A percentile compares a stretch with the other conserved stretches of the same genome.
Conservation (phyloP, 2,888 invertebrate species). For the Heliconius erato region DNA sequence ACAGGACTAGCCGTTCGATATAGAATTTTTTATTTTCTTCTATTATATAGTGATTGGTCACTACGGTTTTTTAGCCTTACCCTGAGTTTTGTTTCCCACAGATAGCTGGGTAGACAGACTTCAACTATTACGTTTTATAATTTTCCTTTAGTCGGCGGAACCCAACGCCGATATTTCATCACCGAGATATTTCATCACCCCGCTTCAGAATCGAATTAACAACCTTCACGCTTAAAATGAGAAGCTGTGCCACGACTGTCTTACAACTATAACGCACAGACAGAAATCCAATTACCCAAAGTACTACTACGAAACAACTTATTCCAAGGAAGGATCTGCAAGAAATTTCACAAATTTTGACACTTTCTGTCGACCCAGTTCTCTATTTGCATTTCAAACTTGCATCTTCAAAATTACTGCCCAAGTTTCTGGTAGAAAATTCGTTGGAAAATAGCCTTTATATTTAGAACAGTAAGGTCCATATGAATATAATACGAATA, state of each 20-base stretch:
- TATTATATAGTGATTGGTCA: background rate
- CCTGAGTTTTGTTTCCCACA: too few species aligned
- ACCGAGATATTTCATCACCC: too few species aligned
- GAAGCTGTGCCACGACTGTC: background rate
- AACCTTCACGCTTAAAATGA: background rate
- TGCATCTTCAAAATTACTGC: slow-evolving; percentile 27
- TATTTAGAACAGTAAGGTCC: background rate
- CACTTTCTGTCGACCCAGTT: slow-evolving; percentile 30
- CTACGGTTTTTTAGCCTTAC: background rate
- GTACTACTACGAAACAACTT: slow-evolving; percentile 4
- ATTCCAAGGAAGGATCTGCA: slow-evolving; percentile 8
- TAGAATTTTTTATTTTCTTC: background rate
- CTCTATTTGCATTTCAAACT: slow-evolving; percentile 24
- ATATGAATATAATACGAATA: background rate
- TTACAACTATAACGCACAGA: background rate
- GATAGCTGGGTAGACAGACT: too few species aligned
- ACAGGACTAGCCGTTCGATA: background rate
- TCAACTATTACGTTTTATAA: too few species aligned
- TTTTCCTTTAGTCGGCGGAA: too few species aligned
- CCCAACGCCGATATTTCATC: too few species aligned
- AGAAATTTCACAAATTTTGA: slow-evolving; percentile 28
- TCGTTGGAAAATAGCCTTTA: background rate
- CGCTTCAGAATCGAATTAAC: background rate
- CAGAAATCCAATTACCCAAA: slow-evolving; percentile 16
- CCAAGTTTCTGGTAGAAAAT: background rate